A percentile compares a stretch with the other conserved stretches of the same genome.
phyloP scores from a whole-genome alignment of 2,113 vertebrate species.

The Sialia sialis region DNA sequence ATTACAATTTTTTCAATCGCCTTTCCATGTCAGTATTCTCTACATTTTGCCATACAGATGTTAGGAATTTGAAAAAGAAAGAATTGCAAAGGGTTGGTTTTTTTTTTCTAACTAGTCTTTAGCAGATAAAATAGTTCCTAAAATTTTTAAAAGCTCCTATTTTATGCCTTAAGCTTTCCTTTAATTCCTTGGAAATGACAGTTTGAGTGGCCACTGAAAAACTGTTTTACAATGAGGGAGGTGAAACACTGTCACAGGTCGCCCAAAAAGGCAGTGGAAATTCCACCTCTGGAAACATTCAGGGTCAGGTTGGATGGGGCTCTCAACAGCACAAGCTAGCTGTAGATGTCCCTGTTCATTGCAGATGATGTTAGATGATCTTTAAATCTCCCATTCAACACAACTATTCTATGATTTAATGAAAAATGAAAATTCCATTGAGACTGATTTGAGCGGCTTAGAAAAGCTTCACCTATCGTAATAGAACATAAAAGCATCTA shows the following conservation, averaged over 20 bases:
- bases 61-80: background rate
- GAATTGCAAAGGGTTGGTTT: background rate
- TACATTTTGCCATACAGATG: background rate
- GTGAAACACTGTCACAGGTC: background rate
- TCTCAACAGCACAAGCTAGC: background rate
- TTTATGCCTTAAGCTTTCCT: background rate
- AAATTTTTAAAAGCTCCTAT: background rate
- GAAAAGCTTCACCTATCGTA: background rate
- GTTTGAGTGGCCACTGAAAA: background rate
- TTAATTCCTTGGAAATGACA: background rate
- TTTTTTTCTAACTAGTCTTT: background rate
- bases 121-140: background rate
- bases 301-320: fast-evolving
- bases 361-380: no score
- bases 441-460: background rate
- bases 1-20: background rate
- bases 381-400: background rate
- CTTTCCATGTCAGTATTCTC: background rate
- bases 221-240: background rate
- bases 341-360: background rate
- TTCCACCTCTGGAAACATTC: background rate
- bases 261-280: background rate
- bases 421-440: background rate
- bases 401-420: background rate
- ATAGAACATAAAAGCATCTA: background rate